Evolutionary conservation across 2,888 invertebrate genomes (phyloP), one percentile per base, ranked within the genome.

Genomic region (Tiliacea citrago): DNA sequence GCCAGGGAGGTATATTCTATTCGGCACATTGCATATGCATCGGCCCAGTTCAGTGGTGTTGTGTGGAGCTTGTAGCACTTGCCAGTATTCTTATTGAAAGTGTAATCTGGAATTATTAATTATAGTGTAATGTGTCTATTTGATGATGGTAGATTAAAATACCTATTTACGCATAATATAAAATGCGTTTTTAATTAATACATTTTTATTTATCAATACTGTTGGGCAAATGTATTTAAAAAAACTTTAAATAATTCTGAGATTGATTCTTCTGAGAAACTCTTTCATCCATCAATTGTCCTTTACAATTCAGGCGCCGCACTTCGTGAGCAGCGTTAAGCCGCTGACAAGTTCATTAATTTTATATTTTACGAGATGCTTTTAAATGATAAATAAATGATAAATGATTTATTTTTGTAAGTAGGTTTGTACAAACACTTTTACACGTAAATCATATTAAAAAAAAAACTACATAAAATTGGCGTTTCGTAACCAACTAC

Each of bases 31-130:
- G 84, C 85, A 45, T 91, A 89, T 0, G 95, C 94, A 0, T 94
- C 93, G 0, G 86, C 85, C 95, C 95, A 95, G 53, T 87, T 93
- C 79, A 84, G 76, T 0, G 94, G 93, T 0, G 81, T 87, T 18
- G 90, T 73, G 75, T 95, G 95, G 55, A 94, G 91, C 73, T 95
- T 95, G 87, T 94, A 95, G 80, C 94, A 95, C 81, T 89, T 91
- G 4, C 92, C 92, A 8, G 65, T 49, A 2, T 67, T 7, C 6
- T 86, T 84, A 55, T 90, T 88, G 78, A 87, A 93, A 66, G 81
- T 80, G 82, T 95, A 95, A 73, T 86, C 95, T 95, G 89, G 53
- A 77, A 73, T 24, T 88, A 39, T 39, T 4, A 39, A 39, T 7
- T 39, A 42, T 39, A 39, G 5, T n/a, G 16, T 18, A 49, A 18